phyloP scores from a whole-genome alignment of 2,888 invertebrate genomes.

The Drosophila setosimentum region DNA sequence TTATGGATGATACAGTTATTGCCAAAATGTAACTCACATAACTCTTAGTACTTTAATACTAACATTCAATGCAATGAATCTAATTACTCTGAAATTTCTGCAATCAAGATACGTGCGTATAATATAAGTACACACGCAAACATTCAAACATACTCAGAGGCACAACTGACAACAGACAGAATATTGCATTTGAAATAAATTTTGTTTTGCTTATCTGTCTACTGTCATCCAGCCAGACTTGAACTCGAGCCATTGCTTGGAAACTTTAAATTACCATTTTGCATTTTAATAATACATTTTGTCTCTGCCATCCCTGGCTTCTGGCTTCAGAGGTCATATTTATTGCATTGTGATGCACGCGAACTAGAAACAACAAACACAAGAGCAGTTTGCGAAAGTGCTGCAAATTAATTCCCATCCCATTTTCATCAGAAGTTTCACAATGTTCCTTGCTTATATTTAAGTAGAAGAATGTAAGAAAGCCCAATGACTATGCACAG shows the following conservation, averaged over 20 bases:
- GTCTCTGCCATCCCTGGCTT: constrained; percentile 11
- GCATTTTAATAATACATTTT: constrained; percentile 37
- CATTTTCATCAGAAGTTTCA: constrained; percentile 19
- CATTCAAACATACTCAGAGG: not conserved
- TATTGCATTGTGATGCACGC: constrained; percentile 58
- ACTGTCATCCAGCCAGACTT: constrained; percentile 24
- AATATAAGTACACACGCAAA: constrained; percentile 2
- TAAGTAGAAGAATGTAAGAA: not conserved
- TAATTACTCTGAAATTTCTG: constrained; percentile 38
- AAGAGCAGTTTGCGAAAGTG: constrained; percentile 32
- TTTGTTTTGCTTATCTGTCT: constrained; percentile 58
- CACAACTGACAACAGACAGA: constrained; percentile 19
- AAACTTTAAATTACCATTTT: constrained; percentile 53
- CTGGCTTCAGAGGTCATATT: constrained; percentile 50
- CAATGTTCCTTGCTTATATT: constrained; percentile 2
- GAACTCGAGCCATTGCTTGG: constrained; percentile 17
- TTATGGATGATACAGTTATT: not conserved
- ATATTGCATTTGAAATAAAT: constrained; percentile 60
- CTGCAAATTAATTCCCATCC: constrained; percentile 59
- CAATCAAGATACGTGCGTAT: constrained; percentile 12
- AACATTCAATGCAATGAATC: constrained; percentile 9
- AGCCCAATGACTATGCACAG: constrained; percentile 3
- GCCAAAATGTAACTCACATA: constrained; percentile 18
- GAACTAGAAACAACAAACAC: constrained; percentile 11
- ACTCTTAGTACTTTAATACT: constrained; percentile 7